Evolutionary conservation across 2,888 invertebrate genomes (phyloP).

Genomic region (Julus scanicus): DNA sequence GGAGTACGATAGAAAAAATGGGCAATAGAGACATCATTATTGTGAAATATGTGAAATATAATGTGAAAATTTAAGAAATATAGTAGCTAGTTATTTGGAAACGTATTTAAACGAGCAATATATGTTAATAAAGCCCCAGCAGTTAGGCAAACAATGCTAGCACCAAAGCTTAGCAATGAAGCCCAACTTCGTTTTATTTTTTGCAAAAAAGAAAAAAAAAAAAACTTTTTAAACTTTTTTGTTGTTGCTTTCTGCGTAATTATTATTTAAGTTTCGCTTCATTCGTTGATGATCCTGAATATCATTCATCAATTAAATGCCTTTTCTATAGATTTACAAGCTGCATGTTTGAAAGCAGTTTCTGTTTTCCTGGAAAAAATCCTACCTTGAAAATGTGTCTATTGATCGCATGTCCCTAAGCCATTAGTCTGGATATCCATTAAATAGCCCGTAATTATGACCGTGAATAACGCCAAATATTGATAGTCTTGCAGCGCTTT

Average conservation of each 20-base stretch:
- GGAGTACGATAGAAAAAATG: too few species aligned
- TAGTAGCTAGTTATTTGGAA: too few species aligned
- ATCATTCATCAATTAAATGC: not conserved
- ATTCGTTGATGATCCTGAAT: not conserved
- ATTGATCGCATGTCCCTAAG: not conserved
- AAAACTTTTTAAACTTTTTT: too few species aligned
- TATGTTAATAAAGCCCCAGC: not conserved
- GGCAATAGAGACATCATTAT: too few species aligned
- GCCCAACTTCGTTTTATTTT: not conserved
- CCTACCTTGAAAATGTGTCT: not conserved
- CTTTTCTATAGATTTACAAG: not conserved
- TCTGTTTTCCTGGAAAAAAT: not conserved
- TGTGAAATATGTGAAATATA: too few species aligned
- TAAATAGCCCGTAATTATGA: conserved; percentile 19
- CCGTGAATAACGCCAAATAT: conserved; percentile 6
- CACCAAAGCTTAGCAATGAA: not conserved
- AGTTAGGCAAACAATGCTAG: not conserved
- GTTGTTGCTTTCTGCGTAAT: not conserved
- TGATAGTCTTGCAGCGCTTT: not conserved
- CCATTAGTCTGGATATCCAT: not conserved
- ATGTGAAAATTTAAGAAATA: too few species aligned
- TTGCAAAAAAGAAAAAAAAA: too few species aligned
- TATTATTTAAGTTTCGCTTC: not conserved
- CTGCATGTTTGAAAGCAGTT: not conserved
- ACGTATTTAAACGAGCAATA: too few species aligned